Evolutionary conservation across 2,113 vertebrate species (phyloP), one percentile per base, ranked within the genome.

Genomic region (Prionailurus bengalensis): DNA sequence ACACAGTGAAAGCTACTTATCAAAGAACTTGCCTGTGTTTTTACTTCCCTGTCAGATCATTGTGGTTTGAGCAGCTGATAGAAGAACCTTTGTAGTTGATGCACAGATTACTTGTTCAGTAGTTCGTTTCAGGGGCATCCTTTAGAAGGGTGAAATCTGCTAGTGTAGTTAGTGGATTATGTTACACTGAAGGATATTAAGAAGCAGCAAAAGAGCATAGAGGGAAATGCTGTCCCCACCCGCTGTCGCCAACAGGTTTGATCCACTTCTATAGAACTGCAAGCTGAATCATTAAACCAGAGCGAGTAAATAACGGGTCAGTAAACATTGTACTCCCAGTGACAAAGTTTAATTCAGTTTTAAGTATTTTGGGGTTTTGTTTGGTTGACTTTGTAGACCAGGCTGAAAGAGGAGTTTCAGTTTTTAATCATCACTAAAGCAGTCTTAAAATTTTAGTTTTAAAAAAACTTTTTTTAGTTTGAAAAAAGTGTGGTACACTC

Each of bases 361-460:
- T 92, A 25, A 82, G 33, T n/a, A 3, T 94, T 70, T 82, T 27
- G 12, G 10, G 33, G 79, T 78, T 83, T 96, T 68, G 15, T 70
- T 89, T 87, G 39, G 2, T 94, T 91, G n/a, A 87, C 70, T 78
- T 81, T 33, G 25, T 68, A 19, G 81, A 96, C 61, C 66, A 90
- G 15, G 9, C 45, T 89, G 29, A 74, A 84, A 94, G 78, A 76
- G 10, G 0, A 39, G 0, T 97, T 85, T 94, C 74, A 94, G 6
- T 33, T 4, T 94, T 16, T 80, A 79, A 33, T 68, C 70, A 10
- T 81, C 55, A 63, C 45, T 76, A 29, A 71, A 66, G 6, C 31
- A 85, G 36, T 92, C 78, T 81, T 73, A n/a, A 89, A 97, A 70
- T 93, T 89, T 85, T 84, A 53, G 45, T 74, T 36, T 36, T 36